Conservation (phyloP, 2,797 vertebrate genomes). For the Pseudochirops corinnae region DNA sequence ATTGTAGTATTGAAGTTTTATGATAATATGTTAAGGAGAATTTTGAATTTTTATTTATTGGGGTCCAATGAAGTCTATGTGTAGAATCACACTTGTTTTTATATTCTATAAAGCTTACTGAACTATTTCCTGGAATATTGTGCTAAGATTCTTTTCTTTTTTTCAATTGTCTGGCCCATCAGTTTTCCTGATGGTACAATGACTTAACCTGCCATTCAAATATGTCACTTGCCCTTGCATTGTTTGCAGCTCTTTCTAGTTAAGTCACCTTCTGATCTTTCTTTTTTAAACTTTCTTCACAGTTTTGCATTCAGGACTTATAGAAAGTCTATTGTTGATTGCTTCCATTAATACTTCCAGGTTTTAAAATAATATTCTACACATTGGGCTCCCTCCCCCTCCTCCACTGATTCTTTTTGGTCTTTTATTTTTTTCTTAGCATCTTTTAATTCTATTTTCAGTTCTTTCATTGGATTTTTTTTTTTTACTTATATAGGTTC, state of each 20-base stretch:
- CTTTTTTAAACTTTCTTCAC: background rate
- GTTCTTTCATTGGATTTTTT: background rate
- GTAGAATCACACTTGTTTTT: background rate
- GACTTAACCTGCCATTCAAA: background rate
- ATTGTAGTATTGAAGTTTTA: background rate
- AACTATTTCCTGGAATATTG: background rate
- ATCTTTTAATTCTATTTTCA: background rate
- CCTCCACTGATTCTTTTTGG: background rate
- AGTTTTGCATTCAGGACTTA: background rate
- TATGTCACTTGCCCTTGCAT: background rate
- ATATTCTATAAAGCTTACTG: background rate
- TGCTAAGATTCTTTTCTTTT: background rate
- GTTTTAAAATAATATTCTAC: background rate
- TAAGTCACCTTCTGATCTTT: background rate
- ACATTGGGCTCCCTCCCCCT: background rate
- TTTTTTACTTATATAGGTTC: background rate
- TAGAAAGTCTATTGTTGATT: background rate
- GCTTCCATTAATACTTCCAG: background rate
- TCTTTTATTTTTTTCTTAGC: background rate
- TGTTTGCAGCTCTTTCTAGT: background rate
- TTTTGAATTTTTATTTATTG: background rate
- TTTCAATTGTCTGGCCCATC: background rate
- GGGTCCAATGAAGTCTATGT: background rate
- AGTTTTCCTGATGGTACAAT: background rate
- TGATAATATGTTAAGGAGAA: background rate